Conservation (phyloP, 2,888 invertebrate species). For the Tenthredo mesomela region DNA sequence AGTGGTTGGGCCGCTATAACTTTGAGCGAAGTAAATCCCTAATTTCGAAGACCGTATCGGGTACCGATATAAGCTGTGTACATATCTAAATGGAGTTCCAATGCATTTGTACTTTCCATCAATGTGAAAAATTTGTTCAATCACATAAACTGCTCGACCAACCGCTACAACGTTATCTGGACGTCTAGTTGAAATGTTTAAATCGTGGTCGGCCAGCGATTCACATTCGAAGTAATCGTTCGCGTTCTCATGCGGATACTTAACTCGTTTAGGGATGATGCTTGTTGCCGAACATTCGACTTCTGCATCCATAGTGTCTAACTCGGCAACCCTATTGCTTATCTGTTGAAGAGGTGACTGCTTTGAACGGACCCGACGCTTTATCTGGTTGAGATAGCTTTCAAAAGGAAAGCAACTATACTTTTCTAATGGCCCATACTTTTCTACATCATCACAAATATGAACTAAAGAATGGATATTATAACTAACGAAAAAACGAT, state of each 20-base stretch:
- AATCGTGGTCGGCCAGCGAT: neutral
- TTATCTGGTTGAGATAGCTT: no score
- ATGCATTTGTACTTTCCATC: neutral
- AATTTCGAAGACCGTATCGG: neutral
- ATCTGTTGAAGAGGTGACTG: no score
- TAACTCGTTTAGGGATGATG: no score
- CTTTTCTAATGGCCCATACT: neutral
- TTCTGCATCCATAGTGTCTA: no score
- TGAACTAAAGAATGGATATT: neutral
- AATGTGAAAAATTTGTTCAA: neutral
- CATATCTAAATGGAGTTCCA: neutral
- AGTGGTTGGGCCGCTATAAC: neutral
- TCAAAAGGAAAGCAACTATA: no score
- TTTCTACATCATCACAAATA: neutral
- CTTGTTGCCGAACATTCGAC: no score
- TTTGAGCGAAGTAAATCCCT: neutral
- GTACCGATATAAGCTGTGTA: neutral
- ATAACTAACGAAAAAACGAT: neutral
- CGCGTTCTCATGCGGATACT: neutral
- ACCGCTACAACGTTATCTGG: neutral
- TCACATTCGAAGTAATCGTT: neutral
- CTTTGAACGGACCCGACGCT: no score
- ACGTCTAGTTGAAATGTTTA: neutral
- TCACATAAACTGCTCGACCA: neutral
- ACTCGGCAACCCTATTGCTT: no score